These are phyloP conservation scores for Lasiommata megera DNA, from an alignment of 2,888 invertebrate species.

Conservation along the genomic window DNA sequence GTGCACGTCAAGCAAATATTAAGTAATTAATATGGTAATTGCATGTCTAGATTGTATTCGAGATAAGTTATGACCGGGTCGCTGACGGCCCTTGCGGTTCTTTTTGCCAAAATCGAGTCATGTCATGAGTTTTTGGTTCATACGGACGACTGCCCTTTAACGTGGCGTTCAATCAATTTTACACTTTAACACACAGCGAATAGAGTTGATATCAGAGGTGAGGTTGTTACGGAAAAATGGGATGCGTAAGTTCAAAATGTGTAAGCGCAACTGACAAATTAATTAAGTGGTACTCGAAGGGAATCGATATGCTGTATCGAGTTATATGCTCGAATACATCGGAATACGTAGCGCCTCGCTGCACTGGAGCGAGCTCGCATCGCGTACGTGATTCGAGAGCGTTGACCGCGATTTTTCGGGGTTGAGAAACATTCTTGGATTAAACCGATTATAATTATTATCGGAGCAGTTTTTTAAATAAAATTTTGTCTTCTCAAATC, in stretches of 20 bases:
- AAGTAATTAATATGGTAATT: slow-evolving; percentile 73
- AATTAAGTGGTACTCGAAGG: slow-evolving; percentile 64
- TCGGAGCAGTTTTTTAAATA: neutral
- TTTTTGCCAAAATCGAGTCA: slow-evolving; percentile 41
- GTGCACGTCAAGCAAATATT: slow-evolving; percentile 48
- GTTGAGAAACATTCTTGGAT: slow-evolving; percentile 13
- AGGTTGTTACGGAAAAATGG: slow-evolving; percentile 18
- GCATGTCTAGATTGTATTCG: slow-evolving; percentile 55
- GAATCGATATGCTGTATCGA: slow-evolving; percentile 67
- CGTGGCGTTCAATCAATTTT: slow-evolving; percentile 3
- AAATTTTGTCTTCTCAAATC: too few species aligned
- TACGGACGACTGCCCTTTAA: slow-evolving; percentile 39
- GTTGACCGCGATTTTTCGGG: slow-evolving; percentile 32
- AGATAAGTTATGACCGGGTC: slow-evolving; percentile 54
- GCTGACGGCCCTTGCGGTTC: slow-evolving; percentile 47
- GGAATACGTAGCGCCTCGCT: slow-evolving; percentile 33
- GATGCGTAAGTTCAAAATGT: slow-evolving; percentile 36
- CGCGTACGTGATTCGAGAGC: slow-evolving; percentile 29
- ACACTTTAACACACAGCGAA: neutral
- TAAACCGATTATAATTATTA: slow-evolving; percentile 9
- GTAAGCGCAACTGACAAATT: slow-evolving; percentile 55
- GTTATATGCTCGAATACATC: slow-evolving; percentile 60
- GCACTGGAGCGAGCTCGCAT: slow-evolving; percentile 29
- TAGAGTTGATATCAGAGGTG: slow-evolving; percentile 23
- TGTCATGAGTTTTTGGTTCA: slow-evolving; percentile 47